phyloP scores from a whole-genome alignment of 92 coral and sea anemone species.

The Zoanthus solanderi region DNA sequence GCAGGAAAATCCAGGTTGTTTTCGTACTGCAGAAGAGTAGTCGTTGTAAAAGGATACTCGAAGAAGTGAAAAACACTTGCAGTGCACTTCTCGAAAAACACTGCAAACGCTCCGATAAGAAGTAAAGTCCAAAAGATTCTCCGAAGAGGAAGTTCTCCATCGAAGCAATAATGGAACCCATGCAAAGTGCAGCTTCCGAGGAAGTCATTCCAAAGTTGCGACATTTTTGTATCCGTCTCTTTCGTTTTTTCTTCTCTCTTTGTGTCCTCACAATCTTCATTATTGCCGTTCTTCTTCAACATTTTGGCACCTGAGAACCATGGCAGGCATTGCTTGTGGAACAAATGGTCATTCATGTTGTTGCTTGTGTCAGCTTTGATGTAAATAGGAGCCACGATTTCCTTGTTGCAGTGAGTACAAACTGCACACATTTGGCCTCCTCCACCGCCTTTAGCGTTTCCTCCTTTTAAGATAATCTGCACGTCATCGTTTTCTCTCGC shows the following conservation, averaged over 20 bases:
- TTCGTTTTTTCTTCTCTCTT: conserved; percentile 66
- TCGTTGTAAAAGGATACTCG: conserved; percentile 85
- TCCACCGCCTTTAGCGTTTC: conserved; percentile 60
- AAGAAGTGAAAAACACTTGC: conserved; percentile 78
- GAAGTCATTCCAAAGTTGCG: conserved; percentile 78
- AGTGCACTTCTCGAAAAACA: conserved; percentile 85
- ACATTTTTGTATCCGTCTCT: conserved; percentile 66
- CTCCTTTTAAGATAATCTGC: conserved; percentile 81
- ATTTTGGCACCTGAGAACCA: conserved; percentile 66
- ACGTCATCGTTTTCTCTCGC: conserved; percentile 84
- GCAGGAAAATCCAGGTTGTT: conserved; percentile 80
- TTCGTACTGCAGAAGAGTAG: conserved; percentile 79
- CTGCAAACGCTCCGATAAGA: conserved; percentile 78
- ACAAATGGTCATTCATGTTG: conserved; percentile 59
- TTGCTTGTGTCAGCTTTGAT: conserved; percentile 83
- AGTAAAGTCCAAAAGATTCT: conserved; percentile 79
- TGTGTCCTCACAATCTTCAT: conserved; percentile 69
- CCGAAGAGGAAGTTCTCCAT: conserved; percentile 80
- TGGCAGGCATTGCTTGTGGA: conserved; percentile 47
- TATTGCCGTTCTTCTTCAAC: conserved; percentile 72
- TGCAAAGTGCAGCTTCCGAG: conserved; percentile 81
- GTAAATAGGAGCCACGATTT: conserved; percentile 81
- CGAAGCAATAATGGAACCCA: conserved; percentile 89
- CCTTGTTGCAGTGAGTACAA: conserved; percentile 92
- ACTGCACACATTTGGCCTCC: conserved; percentile 72